phyloP scores from a whole-genome alignment of 1,140 invertebrate genomes.

The Drosophila sp. region DNA sequence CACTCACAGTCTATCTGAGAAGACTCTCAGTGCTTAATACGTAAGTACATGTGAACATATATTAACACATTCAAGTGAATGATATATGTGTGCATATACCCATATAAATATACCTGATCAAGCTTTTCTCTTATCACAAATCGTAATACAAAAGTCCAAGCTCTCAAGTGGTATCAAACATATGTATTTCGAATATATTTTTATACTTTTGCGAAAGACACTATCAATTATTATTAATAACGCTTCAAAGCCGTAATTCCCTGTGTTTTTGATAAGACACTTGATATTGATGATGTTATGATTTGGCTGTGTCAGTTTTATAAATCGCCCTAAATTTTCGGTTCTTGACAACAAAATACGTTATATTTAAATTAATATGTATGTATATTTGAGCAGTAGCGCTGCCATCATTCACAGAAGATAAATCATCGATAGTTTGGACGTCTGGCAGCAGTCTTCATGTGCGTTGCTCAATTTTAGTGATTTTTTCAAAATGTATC shows the following conservation, averaged over 20 bases:
- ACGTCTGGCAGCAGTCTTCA: too few relatives aligned
- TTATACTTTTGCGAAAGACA: slow-evolving; percentile 42
- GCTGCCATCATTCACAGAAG: too few relatives aligned
- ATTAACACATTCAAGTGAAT: slow-evolving; percentile 14
- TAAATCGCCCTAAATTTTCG: slow-evolving; percentile 57
- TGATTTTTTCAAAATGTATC: too few relatives aligned
- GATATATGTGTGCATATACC: slow-evolving; percentile 16
- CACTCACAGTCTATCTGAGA: background rate
- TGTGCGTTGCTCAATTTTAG: too few relatives aligned
- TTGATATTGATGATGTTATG: slow-evolving; percentile 65
- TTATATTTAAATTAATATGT: slow-evolving; percentile 21
- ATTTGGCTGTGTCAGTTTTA: slow-evolving; percentile 65
- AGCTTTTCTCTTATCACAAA: slow-evolving; percentile 69
- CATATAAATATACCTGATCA: slow-evolving; percentile 60
- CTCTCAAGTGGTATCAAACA: slow-evolving; percentile 51
- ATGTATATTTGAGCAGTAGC: too few relatives aligned
- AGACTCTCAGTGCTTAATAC: slow-evolving; percentile 29
- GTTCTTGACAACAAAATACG: slow-evolving; percentile 52
- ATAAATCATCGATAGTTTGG: too few relatives aligned
- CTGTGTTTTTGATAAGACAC: slow-evolving; percentile 50
- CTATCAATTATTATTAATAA: slow-evolving; percentile 81
- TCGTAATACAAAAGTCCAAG: slow-evolving; percentile 74
- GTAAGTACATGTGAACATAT: background rate
- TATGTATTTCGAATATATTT: slow-evolving; percentile 20
- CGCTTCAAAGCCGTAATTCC: slow-evolving; percentile 68